Evolutionary conservation across 2,113 vertebrate species (phyloP).

Genomic region (Myiozetetes cayanensis): DNA sequence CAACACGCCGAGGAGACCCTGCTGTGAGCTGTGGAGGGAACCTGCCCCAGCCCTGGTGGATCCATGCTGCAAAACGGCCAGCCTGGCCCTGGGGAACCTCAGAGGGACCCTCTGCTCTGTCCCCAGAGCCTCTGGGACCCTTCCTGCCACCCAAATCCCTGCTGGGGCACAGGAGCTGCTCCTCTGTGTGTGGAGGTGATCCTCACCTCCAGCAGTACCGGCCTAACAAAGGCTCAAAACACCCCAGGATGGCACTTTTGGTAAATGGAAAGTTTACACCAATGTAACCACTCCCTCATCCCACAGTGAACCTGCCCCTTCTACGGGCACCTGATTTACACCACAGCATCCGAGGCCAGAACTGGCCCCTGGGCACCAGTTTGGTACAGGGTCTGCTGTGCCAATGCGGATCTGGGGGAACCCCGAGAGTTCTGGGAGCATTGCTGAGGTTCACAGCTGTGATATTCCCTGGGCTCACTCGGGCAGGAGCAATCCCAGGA

Average conservation of each 20-base stretch:
- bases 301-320: neutral
- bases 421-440: too few relatives aligned
- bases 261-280: neutral
- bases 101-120: neutral
- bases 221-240: neutral
- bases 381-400: neutral
- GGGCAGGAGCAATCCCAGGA: neutral
- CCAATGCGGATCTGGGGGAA: neutral
- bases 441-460: neutral
- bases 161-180: neutral
- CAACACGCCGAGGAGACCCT: neutral
- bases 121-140: neutral
- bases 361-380: too few relatives aligned
- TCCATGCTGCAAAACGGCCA: neutral
- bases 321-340: neutral
- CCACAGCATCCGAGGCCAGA: neutral
- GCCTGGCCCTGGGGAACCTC: neutral
- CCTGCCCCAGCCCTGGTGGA: accelerated
- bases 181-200: accelerated
- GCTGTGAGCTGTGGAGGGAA: accelerated
- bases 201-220: neutral
- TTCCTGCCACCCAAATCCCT: neutral
- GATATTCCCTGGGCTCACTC: accelerated
- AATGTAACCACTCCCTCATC: neutral
- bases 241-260: neutral